Evolutionary conservation across 2,797 vertebrate genomes (phyloP).

Genomic region (Sebastes dallii): DNA sequence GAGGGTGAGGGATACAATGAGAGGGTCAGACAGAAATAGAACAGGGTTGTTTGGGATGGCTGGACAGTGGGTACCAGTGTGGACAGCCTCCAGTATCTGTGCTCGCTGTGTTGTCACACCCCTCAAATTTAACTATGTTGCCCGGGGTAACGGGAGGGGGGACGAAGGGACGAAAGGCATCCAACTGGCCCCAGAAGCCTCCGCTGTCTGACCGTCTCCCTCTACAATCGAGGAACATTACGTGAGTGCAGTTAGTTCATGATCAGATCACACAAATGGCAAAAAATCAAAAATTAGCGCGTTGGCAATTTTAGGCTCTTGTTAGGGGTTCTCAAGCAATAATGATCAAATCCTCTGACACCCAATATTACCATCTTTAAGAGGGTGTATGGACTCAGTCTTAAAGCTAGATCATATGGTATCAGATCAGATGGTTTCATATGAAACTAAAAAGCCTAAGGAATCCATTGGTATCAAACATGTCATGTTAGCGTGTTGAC

Average conservation of each 20-base stretch:
- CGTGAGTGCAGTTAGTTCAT: neutral
- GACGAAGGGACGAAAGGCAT: neutral
- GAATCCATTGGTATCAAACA: too few relatives aligned
- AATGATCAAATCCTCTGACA: too few relatives aligned
- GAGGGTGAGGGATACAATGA: slow-evolving; percentile 6
- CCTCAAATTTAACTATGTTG: slow-evolving; percentile 26
- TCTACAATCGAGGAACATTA: neutral
- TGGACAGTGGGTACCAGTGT: slow-evolving; percentile 60
- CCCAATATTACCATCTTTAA: too few relatives aligned
- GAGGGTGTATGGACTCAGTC: too few relatives aligned
- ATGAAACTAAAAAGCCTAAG: too few relatives aligned
- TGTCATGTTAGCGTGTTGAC: too few relatives aligned
- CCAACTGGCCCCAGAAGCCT: neutral
- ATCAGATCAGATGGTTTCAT: too few relatives aligned
- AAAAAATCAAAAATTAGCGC: too few relatives aligned
- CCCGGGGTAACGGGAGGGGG: neutral
- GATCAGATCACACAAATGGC: neutral
- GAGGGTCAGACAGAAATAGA: slow-evolving; percentile 65
- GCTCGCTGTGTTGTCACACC: slow-evolving; percentile 25
- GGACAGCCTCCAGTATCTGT: slow-evolving; percentile 36
- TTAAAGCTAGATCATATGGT: too few relatives aligned
- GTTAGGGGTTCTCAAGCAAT: too few relatives aligned
- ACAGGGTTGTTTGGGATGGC: slow-evolving; percentile 45
- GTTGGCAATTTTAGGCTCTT: too few relatives aligned
- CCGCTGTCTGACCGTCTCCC: neutral